A percentile compares a stretch with the other conserved stretches of the same genome.
phyloP scores from a whole-genome alignment of 2,113 vertebrate genomes.

The Lontra canadensis region DNA sequence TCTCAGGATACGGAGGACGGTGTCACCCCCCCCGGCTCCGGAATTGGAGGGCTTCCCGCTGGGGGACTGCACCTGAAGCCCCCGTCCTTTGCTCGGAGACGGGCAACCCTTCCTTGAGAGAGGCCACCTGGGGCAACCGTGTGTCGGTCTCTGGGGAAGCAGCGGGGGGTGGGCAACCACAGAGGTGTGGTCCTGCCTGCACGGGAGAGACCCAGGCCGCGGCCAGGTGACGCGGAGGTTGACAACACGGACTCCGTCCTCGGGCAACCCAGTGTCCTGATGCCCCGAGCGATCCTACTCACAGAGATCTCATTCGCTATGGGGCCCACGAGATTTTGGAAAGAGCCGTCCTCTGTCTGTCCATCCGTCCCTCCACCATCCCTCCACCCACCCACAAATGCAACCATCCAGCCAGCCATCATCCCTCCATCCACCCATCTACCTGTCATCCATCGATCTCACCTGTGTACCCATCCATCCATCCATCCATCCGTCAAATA shows the following conservation, averaged over 20 bases:
- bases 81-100: accelerated
- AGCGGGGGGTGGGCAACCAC: accelerated
- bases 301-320: neutral
- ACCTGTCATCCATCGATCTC: neutral
- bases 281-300: accelerated
- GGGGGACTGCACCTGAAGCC: neutral
- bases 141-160: accelerated
- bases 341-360: neutral
- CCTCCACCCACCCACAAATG: accelerated
- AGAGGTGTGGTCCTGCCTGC: accelerated
- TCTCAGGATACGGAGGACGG: slow-evolving; percentile 47
- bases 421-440: neutral
- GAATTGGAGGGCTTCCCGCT: neutral
- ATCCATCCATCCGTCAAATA: neutral
- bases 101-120: accelerated
- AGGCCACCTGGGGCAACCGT: accelerated
- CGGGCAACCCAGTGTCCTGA: accelerated
- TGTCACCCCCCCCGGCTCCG: slow-evolving; percentile 24
- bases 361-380: too few relatives aligned
- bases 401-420: accelerated
- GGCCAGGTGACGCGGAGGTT: accelerated
- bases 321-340: neutral
- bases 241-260: accelerated
- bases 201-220: accelerated
- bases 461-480: too few relatives aligned